phyloP scores from a whole-genome alignment of 1,140 invertebrate species.

The Lordiphosa collinella region DNA sequence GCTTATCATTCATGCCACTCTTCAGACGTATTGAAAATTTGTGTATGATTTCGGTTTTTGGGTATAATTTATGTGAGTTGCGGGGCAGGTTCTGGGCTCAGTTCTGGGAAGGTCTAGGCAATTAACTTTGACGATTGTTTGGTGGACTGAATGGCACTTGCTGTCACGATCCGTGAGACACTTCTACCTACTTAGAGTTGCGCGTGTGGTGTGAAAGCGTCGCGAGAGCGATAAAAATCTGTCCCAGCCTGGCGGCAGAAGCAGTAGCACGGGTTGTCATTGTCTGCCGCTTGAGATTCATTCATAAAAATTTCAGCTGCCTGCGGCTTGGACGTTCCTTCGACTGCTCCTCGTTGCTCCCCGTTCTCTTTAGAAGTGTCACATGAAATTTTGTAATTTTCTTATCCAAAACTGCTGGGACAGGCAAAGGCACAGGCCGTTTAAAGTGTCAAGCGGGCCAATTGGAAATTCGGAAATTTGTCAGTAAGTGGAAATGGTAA shows the following conservation, averaged over 20 bases:
- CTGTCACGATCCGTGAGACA: too few species aligned
- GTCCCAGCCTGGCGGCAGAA: background rate
- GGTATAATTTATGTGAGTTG: too few species aligned
- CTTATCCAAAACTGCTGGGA: constrained; percentile 44
- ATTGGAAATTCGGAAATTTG: constrained; percentile 37
- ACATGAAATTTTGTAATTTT: constrained; percentile 76
- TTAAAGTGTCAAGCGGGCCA: constrained; percentile 57
- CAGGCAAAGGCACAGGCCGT: constrained; percentile 28
- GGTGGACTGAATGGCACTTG: too few species aligned
- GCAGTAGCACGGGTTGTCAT: background rate
- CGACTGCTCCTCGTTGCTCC: too few species aligned
- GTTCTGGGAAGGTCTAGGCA: too few species aligned
- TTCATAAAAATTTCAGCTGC: background rate
- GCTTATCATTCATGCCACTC: too few species aligned
- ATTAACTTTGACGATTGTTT: too few species aligned
- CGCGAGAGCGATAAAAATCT: background rate
- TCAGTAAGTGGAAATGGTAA: constrained; percentile 58
- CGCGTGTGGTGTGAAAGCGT: background rate
- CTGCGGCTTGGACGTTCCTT: too few species aligned
- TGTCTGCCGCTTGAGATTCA: background rate
- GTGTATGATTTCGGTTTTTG: too few species aligned
- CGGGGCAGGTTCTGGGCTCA: too few species aligned
- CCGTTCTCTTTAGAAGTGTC: constrained; percentile 52
- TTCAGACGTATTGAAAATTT: too few species aligned
- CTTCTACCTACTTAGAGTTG: too few species aligned